A percentile compares a stretch with the other conserved stretches of the same genome.
Conservation (phyloP, 2,113 vertebrate species). For the Microtus oregoni region DNA sequence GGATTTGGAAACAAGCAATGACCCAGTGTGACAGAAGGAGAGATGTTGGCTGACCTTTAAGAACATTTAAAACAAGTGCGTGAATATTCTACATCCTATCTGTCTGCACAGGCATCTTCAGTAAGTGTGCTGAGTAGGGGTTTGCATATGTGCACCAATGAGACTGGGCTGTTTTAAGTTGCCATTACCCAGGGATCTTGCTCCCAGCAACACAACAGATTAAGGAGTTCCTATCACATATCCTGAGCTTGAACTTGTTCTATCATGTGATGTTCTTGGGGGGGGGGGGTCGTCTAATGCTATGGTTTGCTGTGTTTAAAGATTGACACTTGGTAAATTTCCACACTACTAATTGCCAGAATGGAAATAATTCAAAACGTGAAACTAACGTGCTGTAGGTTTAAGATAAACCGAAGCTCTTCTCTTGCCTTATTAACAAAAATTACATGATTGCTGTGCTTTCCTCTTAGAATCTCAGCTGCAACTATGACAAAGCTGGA, state of each 20-base stretch:
- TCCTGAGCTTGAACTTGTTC: background rate
- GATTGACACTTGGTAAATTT: background rate
- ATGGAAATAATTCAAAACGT: constrained; percentile 15
- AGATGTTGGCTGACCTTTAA: background rate
- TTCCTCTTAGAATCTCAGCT: background rate
- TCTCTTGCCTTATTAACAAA: background rate
- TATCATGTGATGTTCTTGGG: background rate
- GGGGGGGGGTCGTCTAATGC: background rate
- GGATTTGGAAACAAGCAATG: background rate
- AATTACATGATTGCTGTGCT: background rate
- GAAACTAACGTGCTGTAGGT: background rate
- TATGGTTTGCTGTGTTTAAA: background rate
- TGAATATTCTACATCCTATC: background rate
- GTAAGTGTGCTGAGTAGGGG: background rate
- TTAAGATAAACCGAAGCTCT: background rate
- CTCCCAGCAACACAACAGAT: background rate
- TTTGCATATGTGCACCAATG: background rate
- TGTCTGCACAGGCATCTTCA: background rate
- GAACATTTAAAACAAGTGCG: background rate
- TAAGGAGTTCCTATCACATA: background rate
- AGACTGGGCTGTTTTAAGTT: background rate
- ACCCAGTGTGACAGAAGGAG: background rate
- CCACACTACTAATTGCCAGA: background rate
- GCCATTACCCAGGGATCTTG: background rate
- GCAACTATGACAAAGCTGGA: background rate